phyloP scores from a whole-genome alignment of 1,140 invertebrate genomes.

The Chironomus tepperi region DNA sequence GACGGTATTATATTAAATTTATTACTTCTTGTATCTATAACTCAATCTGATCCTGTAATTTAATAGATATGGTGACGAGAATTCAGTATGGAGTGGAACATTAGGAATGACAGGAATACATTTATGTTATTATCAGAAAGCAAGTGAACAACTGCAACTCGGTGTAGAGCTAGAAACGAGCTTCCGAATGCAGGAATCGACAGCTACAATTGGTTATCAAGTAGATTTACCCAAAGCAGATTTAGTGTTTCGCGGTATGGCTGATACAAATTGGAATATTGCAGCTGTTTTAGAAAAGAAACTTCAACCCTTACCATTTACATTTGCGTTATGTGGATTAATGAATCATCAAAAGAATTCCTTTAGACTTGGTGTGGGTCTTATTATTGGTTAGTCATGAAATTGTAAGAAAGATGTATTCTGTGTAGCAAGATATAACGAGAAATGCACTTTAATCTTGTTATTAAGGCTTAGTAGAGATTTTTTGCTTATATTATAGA shows the following conservation, averaged over 20 bases:
- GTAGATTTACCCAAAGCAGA: constrained; percentile 94
- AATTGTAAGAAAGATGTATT: neutral
- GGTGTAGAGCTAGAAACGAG: constrained; percentile 82
- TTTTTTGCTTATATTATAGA: constrained; percentile 7
- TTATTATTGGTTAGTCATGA: constrained; percentile 69
- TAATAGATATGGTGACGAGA: constrained; percentile 51
- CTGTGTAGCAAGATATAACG: neutral
- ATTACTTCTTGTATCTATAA: constrained; percentile 23
- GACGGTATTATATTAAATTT: constrained; percentile 36
- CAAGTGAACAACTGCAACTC: constrained; percentile 80
- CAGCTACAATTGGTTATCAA: constrained; percentile 92
- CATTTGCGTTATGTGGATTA: constrained; percentile 83
- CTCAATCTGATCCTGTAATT: constrained; percentile 17
- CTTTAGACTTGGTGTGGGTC: constrained; percentile 77
- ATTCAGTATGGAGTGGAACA: constrained; percentile 56
- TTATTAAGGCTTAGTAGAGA: constrained; percentile 16
- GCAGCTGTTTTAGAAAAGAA: constrained; percentile 92
- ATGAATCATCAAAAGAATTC: constrained; percentile 86
- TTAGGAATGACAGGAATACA: constrained; percentile 75
- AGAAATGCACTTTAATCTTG: constrained; percentile 15
- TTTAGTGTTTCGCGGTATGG: constrained; percentile 85
- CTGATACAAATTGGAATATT: constrained; percentile 94
- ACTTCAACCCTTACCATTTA: constrained; percentile 85
- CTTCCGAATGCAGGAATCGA: constrained; percentile 77
- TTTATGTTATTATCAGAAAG: constrained; percentile 89